Conservation (phyloP, 2,888 invertebrate species). For the Tillus elongatus region DNA sequence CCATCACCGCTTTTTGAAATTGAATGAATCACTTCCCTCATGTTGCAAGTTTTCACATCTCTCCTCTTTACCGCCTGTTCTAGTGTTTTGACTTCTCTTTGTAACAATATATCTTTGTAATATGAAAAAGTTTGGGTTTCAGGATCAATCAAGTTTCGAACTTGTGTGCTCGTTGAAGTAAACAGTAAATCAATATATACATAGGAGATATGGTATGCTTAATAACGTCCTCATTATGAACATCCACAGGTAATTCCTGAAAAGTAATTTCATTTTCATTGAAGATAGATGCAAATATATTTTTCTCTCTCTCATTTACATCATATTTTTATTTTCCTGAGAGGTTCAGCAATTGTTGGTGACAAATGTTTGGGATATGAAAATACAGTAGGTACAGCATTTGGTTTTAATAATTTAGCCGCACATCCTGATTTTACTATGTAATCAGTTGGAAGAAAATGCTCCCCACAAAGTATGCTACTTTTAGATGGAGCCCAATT, state of each 20-base stretch:
- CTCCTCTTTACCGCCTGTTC: constrained; percentile 5
- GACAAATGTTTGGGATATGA: constrained; percentile 1
- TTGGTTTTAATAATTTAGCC: constrained; percentile 6
- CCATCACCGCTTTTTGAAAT: constrained; percentile 14
- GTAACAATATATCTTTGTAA: neutral
- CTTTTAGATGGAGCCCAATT: constrained; percentile 6
- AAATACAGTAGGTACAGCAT: constrained; percentile 2
- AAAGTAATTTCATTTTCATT: constrained; percentile 1
- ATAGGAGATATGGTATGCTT: neutral
- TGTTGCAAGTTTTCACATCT: constrained; percentile 8
- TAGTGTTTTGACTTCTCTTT: constrained; percentile 4
- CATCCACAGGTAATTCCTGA: neutral
- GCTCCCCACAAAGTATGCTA: constrained; percentile 6
- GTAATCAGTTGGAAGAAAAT: constrained; percentile 6
- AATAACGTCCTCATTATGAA: neutral
- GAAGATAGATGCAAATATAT: neutral
- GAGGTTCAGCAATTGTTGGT: constrained; percentile 2
- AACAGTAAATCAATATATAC: constrained; percentile 1
- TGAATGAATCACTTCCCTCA: constrained; percentile 12
- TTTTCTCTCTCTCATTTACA: neutral
- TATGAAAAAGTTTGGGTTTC: neutral
- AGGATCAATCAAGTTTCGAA: constrained; percentile 20
- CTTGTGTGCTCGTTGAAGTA: neutral
- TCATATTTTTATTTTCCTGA: neutral
- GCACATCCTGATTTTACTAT: constrained; percentile 5